These are phyloP conservation scores for honey bee (Apis mellifera) DNA, from an alignment of 1,140 invertebrate species.

Conservation along the genomic window Amel_HAv3.1 CM009937.2:4339501-4340000, in stretches of 20 bases:
- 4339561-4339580: no score
- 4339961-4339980: slow-evolving; percentile 68
- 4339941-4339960: slow-evolving; percentile 60
- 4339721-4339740: no score
- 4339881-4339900: neutral
- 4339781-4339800: no score
- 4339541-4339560: no score
- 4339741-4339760: neutral
- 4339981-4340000: slow-evolving; percentile 51
- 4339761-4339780: neutral
- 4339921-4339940: neutral
- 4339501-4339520: no score
- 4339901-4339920: no score
- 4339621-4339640: neutral
- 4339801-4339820: neutral
- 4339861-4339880: neutral
- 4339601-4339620: neutral
- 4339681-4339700: no score
- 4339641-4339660: neutral
- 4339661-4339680: no score
- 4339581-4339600: neutral
- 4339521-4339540: no score
- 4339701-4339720: no score
- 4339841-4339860: neutral
- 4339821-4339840: neutral